A percentile compares a stretch with the other conserved stretches of the same genome.
Evolutionary conservation across 1,140 invertebrate species (phyloP).

Genomic region (Drosophila varians): DNA sequence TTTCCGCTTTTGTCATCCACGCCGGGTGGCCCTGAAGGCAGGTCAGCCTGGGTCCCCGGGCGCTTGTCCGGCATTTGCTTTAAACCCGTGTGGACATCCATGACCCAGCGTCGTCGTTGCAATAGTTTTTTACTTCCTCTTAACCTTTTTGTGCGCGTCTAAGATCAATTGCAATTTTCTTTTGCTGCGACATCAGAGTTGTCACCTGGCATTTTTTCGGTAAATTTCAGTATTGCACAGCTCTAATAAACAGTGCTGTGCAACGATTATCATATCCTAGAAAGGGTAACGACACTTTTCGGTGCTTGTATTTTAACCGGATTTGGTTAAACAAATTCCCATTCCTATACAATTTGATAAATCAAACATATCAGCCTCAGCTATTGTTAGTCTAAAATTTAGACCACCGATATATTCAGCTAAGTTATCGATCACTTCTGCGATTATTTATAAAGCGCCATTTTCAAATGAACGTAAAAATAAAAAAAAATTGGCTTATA

Average conservation of each 20-base stretch:
- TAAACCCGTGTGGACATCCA: constrained; percentile 66
- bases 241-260: not conserved
- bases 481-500: too few relatives aligned
- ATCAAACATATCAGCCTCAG: too few relatives aligned
- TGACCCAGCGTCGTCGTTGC: constrained; percentile 22
- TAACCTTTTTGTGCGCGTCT: constrained; percentile 1
- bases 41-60: constrained; percentile 38
- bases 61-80: constrained; percentile 60
- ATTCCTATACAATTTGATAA: too few relatives aligned
- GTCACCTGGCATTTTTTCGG: not conserved
- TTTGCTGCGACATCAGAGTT: constrained; percentile 3
- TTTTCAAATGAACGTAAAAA: too few relatives aligned
- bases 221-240: not conserved
- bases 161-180: constrained; percentile 7
- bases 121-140: constrained; percentile 19
- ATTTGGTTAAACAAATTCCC: too few relatives aligned
- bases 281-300: too few relatives aligned
- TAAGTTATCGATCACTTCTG: too few relatives aligned
- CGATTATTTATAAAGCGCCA: too few relatives aligned
- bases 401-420: too few relatives aligned
- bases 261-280: too few relatives aligned
- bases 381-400: too few relatives aligned
- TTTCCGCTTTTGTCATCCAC: constrained; percentile 66
- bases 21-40: constrained; percentile 73
- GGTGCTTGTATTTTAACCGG: too few relatives aligned